Evolutionary conservation across 1,140 invertebrate species (phyloP).

Genomic region (Zophobas morio): DNA sequence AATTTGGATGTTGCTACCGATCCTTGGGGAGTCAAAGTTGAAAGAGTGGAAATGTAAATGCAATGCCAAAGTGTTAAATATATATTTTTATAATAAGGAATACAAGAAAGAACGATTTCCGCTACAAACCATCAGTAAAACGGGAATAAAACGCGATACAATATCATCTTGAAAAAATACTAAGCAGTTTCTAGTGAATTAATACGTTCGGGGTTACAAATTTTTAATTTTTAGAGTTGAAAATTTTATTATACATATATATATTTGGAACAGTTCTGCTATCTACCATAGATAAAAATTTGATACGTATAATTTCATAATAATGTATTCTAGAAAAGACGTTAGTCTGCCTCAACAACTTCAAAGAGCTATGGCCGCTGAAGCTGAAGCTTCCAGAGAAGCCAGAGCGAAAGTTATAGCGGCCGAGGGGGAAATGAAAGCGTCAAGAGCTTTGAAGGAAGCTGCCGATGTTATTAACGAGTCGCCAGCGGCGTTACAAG

Average conservation of each 20-base stretch:
- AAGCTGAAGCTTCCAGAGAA: conserved; percentile 86
- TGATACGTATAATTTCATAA: background rate
- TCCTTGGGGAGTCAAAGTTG: conserved; percentile 97
- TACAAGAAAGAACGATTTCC: no score
- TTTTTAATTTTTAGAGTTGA: no score
- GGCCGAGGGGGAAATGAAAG: conserved; percentile 89
- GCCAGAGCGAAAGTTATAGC: conserved; percentile 85
- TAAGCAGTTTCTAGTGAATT: no score
- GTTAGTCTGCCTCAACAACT: conserved; percentile 87
- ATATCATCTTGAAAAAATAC: no score
- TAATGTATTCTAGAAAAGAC: conserved; percentile 80
- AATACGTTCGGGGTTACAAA: no score
- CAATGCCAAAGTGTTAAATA: background rate
- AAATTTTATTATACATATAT: no score
- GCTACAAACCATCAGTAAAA: no score
- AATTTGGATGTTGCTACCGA: conserved; percentile 93
- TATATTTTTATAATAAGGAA: no score
- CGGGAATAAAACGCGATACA: no score
- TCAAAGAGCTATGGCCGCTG: conserved; percentile 90
- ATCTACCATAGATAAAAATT: no score
- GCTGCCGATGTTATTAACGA: conserved; percentile 91
- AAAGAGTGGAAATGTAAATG: conserved; percentile 92
- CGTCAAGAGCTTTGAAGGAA: conserved; percentile 88
- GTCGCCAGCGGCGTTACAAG: conserved; percentile 89
- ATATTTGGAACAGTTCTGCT: no score